phyloP scores from a whole-genome alignment of 2,113 vertebrate genomes.

The Odocoileus virginianus region DNA sequence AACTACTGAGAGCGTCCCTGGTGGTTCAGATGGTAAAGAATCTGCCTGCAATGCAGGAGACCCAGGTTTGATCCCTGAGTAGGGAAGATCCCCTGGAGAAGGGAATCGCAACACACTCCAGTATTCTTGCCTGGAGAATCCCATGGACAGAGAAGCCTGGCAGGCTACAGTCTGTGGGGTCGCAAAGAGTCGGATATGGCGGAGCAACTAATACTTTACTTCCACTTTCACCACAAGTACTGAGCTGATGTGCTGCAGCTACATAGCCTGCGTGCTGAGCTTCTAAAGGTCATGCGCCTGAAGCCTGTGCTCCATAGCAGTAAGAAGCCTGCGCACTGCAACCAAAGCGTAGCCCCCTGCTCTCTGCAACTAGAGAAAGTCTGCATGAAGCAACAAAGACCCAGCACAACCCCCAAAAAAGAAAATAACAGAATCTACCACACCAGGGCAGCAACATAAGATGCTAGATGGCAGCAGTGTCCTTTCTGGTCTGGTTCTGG shows the following conservation, averaged over 20 bases:
- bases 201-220: neutral
- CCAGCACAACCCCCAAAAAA: neutral
- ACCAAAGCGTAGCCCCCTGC: neutral
- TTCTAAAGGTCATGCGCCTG: neutral
- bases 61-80: neutral
- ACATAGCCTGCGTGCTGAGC: neutral
- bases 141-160: neutral
- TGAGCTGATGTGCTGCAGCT: neutral
- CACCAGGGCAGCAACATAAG: neutral
- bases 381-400: neutral
- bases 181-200: neutral
- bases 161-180: neutral
- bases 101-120: neutral
- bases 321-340: neutral
- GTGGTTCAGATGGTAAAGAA: neutral
- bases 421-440: neutral
- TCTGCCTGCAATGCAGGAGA: neutral
- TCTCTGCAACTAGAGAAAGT: neutral
- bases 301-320: neutral
- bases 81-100: neutral
- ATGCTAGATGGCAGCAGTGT: neutral
- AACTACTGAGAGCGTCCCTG: neutral
- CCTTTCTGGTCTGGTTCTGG: neutral
- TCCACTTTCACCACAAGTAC: neutral
- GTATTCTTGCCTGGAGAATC: neutral